Evolutionary conservation across 2,888 invertebrate species (phyloP).

Genomic region (Andricus curvator): DNA sequence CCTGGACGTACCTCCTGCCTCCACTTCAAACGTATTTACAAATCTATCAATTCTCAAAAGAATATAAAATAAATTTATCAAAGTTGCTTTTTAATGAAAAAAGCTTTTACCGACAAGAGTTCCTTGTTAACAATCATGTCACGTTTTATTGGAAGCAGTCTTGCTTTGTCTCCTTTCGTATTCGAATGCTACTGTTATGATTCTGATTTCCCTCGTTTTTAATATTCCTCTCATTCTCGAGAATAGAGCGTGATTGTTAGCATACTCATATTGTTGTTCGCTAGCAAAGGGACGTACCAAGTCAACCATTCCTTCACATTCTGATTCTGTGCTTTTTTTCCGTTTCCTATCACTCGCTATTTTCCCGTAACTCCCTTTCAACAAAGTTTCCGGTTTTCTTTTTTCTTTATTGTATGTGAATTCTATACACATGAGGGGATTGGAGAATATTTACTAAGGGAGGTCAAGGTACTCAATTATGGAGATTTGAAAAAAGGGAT

Average conservation of each 20-base stretch:
- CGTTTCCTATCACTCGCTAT: background rate
- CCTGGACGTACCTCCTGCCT: too few relatives aligned
- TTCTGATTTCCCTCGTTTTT: slow-evolving; percentile 31
- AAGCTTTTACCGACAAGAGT: background rate
- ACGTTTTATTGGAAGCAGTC: slow-evolving; percentile 8
- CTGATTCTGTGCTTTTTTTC: slow-evolving; percentile 9
- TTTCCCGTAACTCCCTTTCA: background rate
- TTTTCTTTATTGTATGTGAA: background rate
- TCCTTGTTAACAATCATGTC: background rate
- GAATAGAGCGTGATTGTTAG: slow-evolving; percentile 27
- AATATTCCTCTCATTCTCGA: slow-evolving; percentile 33
- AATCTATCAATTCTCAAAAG: background rate
- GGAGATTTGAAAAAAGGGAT: background rate
- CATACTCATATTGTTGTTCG: slow-evolving; percentile 36
- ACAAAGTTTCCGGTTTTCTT: background rate
- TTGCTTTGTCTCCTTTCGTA: slow-evolving; percentile 21
- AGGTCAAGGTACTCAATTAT: background rate
- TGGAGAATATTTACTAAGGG: background rate
- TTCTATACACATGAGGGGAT: background rate
- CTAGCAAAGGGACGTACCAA: slow-evolving; percentile 15
- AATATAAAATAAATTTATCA: background rate
- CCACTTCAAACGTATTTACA: background rate
- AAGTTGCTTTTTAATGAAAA: background rate
- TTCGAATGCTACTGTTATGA: slow-evolving; percentile 2
- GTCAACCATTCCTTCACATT: slow-evolving; percentile 31